These are phyloP conservation scores for Tympanuchus pallidicinctus DNA, from an alignment of 2,113 vertebrate species.

Conservation along the genomic window DNA sequence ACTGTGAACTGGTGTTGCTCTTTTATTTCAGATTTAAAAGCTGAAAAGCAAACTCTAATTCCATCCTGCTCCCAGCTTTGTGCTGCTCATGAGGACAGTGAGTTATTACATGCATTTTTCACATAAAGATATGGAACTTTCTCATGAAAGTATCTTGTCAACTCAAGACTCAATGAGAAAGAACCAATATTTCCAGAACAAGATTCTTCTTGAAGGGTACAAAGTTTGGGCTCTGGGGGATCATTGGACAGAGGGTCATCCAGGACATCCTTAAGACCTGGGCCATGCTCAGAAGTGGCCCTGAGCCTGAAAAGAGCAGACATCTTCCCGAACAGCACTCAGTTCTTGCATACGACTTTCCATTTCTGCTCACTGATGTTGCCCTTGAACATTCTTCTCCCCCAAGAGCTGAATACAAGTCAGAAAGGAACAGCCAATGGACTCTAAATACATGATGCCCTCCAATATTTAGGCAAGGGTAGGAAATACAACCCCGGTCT, in stretches of 20 bases:
- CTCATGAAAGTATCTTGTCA: rapidly evolving
- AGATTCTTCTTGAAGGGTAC: background rate
- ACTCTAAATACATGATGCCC: background rate
- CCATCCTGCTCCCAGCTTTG: background rate
- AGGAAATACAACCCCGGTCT: background rate
- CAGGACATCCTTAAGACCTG: background rate
- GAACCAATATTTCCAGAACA: background rate
- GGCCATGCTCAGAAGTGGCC: background rate
- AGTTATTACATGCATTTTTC: background rate
- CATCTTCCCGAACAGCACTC: background rate
- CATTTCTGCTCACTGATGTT: background rate
- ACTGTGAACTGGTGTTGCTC: background rate
- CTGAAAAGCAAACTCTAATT: background rate
- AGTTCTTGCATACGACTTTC: background rate
- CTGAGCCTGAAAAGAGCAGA: background rate
- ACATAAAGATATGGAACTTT: background rate
- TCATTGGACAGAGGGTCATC: background rate
- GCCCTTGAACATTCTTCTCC: background rate
- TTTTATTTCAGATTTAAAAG: background rate
- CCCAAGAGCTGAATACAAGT: background rate
- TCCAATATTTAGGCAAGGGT: background rate
- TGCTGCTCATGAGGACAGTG: background rate
- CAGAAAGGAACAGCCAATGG: rapidly evolving
- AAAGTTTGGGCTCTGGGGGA: rapidly evolving
- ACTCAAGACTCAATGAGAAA: rapidly evolving